Evolutionary conservation across 1,140 invertebrate species (phyloP).

Genomic region (Cydia pomonella): DNA sequence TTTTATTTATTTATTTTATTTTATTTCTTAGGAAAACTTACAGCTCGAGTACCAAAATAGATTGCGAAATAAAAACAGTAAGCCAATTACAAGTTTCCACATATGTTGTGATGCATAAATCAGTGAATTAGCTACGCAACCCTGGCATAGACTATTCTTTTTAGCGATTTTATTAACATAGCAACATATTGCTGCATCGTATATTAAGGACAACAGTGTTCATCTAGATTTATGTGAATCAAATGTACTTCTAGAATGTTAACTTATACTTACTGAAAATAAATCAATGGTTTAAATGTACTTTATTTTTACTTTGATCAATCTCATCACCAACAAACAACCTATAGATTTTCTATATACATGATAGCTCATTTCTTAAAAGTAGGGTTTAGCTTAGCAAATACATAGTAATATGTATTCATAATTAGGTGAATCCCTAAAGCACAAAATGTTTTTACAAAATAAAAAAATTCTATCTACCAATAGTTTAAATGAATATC

Average conservation of each 20-base stretch:
- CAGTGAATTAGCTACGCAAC: not conserved
- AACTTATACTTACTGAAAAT: conserved; percentile 1
- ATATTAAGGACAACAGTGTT: conserved; percentile 20
- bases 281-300: conserved; percentile 3
- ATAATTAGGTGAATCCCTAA: too few relatives aligned
- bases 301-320: not conserved
- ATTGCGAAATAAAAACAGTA: too few relatives aligned
- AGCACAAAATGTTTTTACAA: not conserved
- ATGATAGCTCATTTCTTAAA: too few relatives aligned
- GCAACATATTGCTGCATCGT: not conserved
- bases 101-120: not conserved
- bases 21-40: too few relatives aligned
- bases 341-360: not conserved
- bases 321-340: not conserved
- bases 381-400: not conserved
- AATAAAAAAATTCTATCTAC: not conserved
- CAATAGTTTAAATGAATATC: not conserved
- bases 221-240: not conserved
- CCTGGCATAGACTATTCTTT: not conserved
- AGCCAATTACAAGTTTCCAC: too few relatives aligned
- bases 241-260: conserved; percentile 18
- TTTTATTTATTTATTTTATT: too few relatives aligned
- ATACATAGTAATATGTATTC: not conserved
- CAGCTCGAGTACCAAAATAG: too few relatives aligned
- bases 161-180: not conserved